Percentiles rank a stretch among this genome's conserved stretches.
These are phyloP conservation scores for Patella pellucida DNA, from an alignment of 2,888 invertebrate species.

Conservation along the genomic window DNA sequence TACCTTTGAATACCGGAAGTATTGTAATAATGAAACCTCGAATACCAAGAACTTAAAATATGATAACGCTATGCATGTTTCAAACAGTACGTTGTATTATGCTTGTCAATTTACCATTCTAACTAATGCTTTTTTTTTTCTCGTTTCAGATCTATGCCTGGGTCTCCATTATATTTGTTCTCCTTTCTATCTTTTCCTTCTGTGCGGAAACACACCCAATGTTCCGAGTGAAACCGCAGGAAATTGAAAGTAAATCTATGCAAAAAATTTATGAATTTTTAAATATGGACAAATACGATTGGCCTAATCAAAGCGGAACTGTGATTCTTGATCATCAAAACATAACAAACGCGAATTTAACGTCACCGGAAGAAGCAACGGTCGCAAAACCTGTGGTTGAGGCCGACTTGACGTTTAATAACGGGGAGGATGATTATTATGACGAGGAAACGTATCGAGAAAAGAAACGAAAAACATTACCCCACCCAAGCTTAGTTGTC, in stretches of 20 bases:
- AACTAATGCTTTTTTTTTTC: background rate
- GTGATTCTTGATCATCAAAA: slow-evolving; percentile 32
- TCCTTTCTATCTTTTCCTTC: slow-evolving; percentile 65
- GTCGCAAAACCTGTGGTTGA: background rate
- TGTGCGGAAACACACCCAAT: slow-evolving; percentile 63
- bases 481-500: slow-evolving; percentile 58
- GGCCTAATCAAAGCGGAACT: slow-evolving; percentile 24
- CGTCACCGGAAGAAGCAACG: slow-evolving; percentile 36
- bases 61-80: too few species aligned
- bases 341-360: slow-evolving; percentile 35
- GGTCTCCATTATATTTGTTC: slow-evolving; percentile 64
- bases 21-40: too few species aligned
- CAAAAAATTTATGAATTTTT: slow-evolving; percentile 37
- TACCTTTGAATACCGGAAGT: too few species aligned
- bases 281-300: slow-evolving; percentile 29
- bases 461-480: slow-evolving; percentile 29
- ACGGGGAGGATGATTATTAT: slow-evolving; percentile 10
- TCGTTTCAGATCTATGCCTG: slow-evolving; percentile 61
- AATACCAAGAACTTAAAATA: too few species aligned
- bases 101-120: background rate
- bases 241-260: slow-evolving; percentile 29
- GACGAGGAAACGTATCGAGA: slow-evolving; percentile 6
- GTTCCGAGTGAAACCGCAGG: slow-evolving; percentile 44
- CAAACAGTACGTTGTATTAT: too few species aligned
- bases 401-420: background rate